These are phyloP conservation scores for Ophraella communa DNA, from an alignment of 2,888 invertebrate species.

Conservation along the genomic window DNA sequence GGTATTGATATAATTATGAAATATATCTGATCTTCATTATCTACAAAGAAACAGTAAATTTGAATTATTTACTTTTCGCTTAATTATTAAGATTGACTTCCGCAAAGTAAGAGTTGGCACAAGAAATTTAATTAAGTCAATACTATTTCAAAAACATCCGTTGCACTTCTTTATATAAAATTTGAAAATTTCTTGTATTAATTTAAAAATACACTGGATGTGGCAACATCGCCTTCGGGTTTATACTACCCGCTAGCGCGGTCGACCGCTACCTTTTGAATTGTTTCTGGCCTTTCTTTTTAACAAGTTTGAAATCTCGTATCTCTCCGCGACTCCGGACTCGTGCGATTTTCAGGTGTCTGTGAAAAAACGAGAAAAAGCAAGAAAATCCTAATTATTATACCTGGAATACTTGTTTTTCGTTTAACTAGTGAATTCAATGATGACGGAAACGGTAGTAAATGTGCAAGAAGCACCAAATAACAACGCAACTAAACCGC, in stretches of 20 bases:
- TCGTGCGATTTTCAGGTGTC: neutral
- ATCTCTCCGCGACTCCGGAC: conserved; percentile 7
- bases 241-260: conserved; percentile 28
- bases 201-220: neutral
- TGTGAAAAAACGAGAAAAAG: neutral
- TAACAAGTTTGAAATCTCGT: conserved; percentile 10
- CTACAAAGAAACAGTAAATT: no score
- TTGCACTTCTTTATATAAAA: neutral
- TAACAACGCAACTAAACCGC: conserved; percentile 51
- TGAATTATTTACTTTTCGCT: no score
- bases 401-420: conserved; percentile 29
- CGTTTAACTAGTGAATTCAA: conserved; percentile 48
- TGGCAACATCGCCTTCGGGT: conserved; percentile 19
- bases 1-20: no score
- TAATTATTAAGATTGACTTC: no score
- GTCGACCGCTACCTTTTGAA: conserved; percentile 34
- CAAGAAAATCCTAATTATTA: neutral
- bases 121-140: no score
- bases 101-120: no score
- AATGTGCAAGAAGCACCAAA: conserved; percentile 75
- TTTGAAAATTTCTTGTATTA: neutral
- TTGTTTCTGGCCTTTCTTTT: conserved; percentile 22
- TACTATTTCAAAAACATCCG: no score
- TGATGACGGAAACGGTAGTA: conserved; percentile 86
- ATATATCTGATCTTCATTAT: no score